These are phyloP conservation scores for Aspidiotus rigidus DNA, from an alignment of 2,888 invertebrate genomes.

Conservation along the genomic window DNA sequence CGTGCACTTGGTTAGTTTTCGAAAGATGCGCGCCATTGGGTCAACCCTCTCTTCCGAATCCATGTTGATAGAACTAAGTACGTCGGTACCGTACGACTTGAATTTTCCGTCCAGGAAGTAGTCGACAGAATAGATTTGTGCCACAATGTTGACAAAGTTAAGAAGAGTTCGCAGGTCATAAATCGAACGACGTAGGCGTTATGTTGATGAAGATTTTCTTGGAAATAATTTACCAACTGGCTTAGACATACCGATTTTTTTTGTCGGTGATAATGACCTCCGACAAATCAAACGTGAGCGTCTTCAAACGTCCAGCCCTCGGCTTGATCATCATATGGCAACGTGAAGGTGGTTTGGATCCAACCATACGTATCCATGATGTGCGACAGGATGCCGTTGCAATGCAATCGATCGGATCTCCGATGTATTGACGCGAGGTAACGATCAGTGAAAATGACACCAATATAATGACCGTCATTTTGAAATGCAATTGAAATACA, in stretches of 20 bases:
- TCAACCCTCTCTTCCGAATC: slow-evolving; percentile 70
- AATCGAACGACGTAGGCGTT: slow-evolving; percentile 68
- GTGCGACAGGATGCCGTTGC: slow-evolving; percentile 76
- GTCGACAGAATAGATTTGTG: slow-evolving; percentile 70
- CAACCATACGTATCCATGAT: slow-evolving; percentile 89
- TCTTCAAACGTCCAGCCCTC: too few species aligned
- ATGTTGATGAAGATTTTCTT: slow-evolving; percentile 64
- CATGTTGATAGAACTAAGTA: slow-evolving; percentile 65
- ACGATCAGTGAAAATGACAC: slow-evolving; percentile 87
- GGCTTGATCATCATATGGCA: slow-evolving; percentile 74
- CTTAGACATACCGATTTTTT: too few species aligned
- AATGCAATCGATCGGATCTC: too few species aligned
- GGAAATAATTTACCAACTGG: too few species aligned
- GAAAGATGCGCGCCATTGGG: slow-evolving; percentile 75
- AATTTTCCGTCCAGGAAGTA: slow-evolving; percentile 69
- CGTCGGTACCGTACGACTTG: slow-evolving; percentile 56
- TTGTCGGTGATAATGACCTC: too few species aligned
- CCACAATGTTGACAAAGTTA: slow-evolving; percentile 66
- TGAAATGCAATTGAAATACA: slow-evolving; percentile 87
- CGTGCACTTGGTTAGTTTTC: slow-evolving; percentile 82
- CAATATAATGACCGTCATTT: slow-evolving; percentile 81
- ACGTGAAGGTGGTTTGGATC: slow-evolving; percentile 80
- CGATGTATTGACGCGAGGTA: too few species aligned
- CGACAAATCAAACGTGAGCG: too few species aligned
- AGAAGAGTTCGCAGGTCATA: slow-evolving; percentile 65